Percentiles rank a stretch among this genome's conserved stretches.
Evolutionary conservation across 2,888 invertebrate species (phyloP).

Genomic region (Allacma fusca): DNA sequence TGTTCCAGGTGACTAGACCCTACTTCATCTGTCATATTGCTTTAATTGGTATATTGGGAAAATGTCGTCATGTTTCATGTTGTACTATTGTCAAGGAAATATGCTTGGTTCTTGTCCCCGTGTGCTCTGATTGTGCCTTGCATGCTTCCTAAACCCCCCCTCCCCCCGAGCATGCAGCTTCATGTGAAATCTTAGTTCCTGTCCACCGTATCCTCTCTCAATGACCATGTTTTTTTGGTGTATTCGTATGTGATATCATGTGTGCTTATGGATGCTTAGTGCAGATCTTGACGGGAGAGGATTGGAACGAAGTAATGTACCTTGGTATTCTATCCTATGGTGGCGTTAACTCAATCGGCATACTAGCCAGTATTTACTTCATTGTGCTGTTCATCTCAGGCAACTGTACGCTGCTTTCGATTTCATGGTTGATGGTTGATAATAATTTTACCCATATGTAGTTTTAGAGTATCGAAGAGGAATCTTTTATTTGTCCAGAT

Average conservation of each 20-base stretch:
- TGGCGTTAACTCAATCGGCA: conserved; percentile 79
- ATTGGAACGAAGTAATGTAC: conserved; percentile 68
- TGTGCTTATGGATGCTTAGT: conserved; percentile 24
- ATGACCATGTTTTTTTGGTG: neutral
- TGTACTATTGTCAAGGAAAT: neutral
- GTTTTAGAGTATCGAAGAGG: neutral
- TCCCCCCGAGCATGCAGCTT: too few species aligned
- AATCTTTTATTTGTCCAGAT: conserved; percentile 69
- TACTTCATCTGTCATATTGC: conserved; percentile 10
- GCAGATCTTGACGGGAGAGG: conserved; percentile 60
- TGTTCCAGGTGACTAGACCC: conserved; percentile 85
- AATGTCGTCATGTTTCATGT: neutral
- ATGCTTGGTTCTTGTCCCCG: too few species aligned
- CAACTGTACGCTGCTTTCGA: conserved; percentile 73
- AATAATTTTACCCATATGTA: neutral
- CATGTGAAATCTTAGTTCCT: neutral
- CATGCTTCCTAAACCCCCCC: too few species aligned
- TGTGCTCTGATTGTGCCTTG: too few species aligned
- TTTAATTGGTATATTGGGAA: neutral
- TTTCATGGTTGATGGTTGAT: neutral
- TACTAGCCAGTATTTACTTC: conserved; percentile 95
- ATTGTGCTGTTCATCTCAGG: conserved; percentile 99
- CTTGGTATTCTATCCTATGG: conserved; percentile 59
- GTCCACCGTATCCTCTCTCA: neutral
- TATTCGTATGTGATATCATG: neutral